phyloP scores from a whole-genome alignment of 2,888 invertebrate species.

The Agelastica alni region DNA sequence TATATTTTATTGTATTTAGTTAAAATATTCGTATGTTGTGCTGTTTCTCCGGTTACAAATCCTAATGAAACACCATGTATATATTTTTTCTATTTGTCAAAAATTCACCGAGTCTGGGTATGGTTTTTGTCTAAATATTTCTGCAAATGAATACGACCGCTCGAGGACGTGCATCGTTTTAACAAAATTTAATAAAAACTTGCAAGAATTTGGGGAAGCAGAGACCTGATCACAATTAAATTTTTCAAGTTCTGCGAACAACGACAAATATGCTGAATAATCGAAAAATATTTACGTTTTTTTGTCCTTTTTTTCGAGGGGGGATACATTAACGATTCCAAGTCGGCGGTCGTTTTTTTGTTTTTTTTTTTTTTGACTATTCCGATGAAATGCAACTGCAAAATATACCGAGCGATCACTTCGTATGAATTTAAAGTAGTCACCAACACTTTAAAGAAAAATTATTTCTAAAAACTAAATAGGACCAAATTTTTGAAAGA shows the following conservation, averaged over 20 bases:
- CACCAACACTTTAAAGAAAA: too few species aligned
- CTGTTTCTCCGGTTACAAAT: too few species aligned
- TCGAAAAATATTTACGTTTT: constrained; percentile 34
- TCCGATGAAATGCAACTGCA: too few species aligned
- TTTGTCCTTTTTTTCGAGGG: too few species aligned
- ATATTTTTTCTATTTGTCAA: constrained; percentile 43
- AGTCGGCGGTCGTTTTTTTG: constrained; percentile 2
- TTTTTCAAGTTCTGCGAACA: constrained; percentile 45
- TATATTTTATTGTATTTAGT: too few species aligned
- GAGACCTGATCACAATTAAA: constrained; percentile 46
- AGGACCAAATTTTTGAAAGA: too few species aligned
- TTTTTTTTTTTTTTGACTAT: too few species aligned
- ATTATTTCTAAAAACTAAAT: too few species aligned
- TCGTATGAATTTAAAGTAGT: too few species aligned
- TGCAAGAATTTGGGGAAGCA: constrained; percentile 44
- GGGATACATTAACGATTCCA: constrained; percentile 22
- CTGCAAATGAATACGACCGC: constrained; percentile 47
- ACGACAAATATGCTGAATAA: constrained; percentile 26
- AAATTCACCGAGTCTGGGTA: constrained; percentile 48
- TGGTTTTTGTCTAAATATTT: constrained; percentile 51
- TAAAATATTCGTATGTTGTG: too few species aligned
- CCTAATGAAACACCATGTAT: too few species aligned
- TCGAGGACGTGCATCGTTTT: constrained; percentile 46
- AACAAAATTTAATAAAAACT: constrained; percentile 50
- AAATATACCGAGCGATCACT: too few species aligned